A percentile compares a stretch with the other conserved stretches of the same genome.
These are phyloP conservation scores for Chamaea fasciata DNA, from an alignment of 2,113 vertebrate species.

Conservation along the genomic window DNA sequence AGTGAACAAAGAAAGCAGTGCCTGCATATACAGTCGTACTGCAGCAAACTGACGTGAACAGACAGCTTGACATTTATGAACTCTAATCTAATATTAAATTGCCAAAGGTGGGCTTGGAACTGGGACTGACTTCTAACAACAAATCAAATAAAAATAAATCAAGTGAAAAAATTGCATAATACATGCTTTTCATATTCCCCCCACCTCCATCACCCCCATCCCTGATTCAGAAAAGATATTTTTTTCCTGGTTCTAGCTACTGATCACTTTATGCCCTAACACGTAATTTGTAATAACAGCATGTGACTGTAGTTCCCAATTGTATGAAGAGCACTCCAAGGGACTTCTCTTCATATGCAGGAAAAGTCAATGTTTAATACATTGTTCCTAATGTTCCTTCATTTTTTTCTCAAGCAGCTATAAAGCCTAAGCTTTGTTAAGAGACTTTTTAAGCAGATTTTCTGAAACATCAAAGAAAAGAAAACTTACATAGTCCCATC, in stretches of 20 bases:
- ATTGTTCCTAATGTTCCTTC: not conserved
- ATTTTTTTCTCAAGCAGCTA: not conserved
- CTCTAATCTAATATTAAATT: constrained; percentile 4
- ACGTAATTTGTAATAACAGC: not conserved
- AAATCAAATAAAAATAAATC: constrained; percentile 39
- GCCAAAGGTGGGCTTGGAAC: not conserved
- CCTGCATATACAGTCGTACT: not conserved
- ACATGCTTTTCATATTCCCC: not conserved
- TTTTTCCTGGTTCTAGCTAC: not conserved
- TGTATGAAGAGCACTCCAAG: not conserved
- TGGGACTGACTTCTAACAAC: not conserved
- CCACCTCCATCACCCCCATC: no score
- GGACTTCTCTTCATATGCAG: not conserved
- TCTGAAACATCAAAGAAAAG: not conserved
- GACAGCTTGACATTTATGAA: constrained; percentile 34
- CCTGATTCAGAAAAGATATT: not conserved
- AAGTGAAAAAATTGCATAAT: not conserved
- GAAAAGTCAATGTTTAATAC: not conserved
- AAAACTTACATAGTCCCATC: not conserved
- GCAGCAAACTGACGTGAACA: constrained; percentile 21
- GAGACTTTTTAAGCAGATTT: not conserved
- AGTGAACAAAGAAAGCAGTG: not conserved
- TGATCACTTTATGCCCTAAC: not conserved
- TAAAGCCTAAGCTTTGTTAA: not conserved
- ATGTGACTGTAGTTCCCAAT: not conserved